Evolutionary conservation across 37 sponge, comb jelly and placozoan genomes (phyloP), one percentile per base, ranked within the genome.

Genomic region (Haliclona indistincta): DNA sequence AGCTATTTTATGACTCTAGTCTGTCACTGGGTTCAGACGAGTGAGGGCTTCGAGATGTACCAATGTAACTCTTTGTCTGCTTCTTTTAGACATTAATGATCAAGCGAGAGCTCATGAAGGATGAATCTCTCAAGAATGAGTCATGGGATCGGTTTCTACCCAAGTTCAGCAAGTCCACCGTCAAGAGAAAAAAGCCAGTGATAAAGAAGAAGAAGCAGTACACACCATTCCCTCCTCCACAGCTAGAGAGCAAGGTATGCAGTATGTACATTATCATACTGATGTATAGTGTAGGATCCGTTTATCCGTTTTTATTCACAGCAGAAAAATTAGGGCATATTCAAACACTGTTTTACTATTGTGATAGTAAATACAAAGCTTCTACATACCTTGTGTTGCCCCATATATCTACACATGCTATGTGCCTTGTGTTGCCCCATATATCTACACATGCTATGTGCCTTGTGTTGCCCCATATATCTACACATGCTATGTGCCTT

Each of bases 61-160:
- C n/a, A n/a, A n/a, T n/a, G n/a, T n/a, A n/a, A n/a, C n/a, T n/a
- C n/a, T n/a, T n/a, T n/a, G n/a, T n/a, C n/a, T n/a, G n/a, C n/a
- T n/a, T 44, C 36, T 22, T 32, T 43, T 33, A 89, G 95, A 86
- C 86, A 17, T 65, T 97, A 49, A 99, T 99, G 99, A 95, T 95
- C 43, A 95, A 95, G 68, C 63, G 94, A 38, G 99, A 99, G 61
- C 86, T 99, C 70, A 88, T 89, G 94, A 99, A 95, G 68, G 94
- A 99, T 56, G 94, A 94, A 32, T 58, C 83, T 8, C 72, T 99
- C 54, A 81, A 79, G 39, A 47, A 92, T 5, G 94, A 99, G 75
- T 93, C 94, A 20, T 99, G 99, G 99, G 99, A 99, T 44, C 69
- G 99, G 3, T 99, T 95, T 67, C 83, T 99, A 35, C 99, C 99